Percentiles rank a stretch among this genome's conserved stretches.
Conservation (phyloP, 35 echinoderm and acorn worm species). For the Ophioderma brevispina region DNA sequence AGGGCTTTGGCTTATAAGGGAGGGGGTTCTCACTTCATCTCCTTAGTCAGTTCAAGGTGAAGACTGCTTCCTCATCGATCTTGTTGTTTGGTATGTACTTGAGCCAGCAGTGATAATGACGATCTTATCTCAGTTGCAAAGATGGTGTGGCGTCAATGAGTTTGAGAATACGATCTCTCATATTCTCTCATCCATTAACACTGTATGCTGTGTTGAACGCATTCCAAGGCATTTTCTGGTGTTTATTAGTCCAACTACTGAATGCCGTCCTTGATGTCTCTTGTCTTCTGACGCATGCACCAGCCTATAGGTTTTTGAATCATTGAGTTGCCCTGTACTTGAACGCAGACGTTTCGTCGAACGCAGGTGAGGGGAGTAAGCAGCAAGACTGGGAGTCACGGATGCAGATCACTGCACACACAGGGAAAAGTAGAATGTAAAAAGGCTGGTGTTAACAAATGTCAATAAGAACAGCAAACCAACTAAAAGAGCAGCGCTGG, state of each 20-base stretch:
- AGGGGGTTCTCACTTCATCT: no score
- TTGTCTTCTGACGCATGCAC: not conserved
- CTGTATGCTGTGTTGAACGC: not conserved
- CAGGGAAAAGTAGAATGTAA: no score
- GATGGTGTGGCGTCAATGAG: not conserved
- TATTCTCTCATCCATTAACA: not conserved
- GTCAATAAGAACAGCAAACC: no score
- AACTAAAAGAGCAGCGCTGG: no score
- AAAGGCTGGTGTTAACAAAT: no score
- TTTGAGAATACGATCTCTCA: not conserved
- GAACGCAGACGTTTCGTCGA: no score
- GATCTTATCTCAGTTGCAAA: not conserved
- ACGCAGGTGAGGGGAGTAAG: not conserved
- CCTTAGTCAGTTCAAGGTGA: not conserved
- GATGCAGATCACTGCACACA: not conserved
- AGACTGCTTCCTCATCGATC: not conserved
- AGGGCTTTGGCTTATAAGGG: no score
- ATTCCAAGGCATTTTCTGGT: not conserved
- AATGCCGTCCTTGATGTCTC: not conserved
- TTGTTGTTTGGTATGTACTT: not conserved
- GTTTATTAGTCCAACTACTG: not conserved
- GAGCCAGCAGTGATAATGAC: not conserved
- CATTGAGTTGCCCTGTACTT: no score
- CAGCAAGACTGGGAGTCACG: not conserved
- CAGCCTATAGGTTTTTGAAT: not conserved